These are phyloP conservation scores for Nomada lathburiana DNA, from an alignment of 2,888 invertebrate species.

Conservation along the genomic window DNA sequence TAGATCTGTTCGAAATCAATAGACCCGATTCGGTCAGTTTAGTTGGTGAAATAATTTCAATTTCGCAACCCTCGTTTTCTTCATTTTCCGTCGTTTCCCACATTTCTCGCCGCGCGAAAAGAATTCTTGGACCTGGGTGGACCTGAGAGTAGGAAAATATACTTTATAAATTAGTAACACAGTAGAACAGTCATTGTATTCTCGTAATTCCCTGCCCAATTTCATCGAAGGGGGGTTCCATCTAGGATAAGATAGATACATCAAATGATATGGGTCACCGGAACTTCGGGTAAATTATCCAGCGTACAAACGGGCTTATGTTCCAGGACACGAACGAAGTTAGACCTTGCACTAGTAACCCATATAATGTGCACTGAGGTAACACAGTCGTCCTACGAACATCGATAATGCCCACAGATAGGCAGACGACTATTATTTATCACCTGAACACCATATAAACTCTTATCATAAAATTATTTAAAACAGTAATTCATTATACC, in stretches of 20 bases:
- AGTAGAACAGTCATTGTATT: background rate
- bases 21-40: slow-evolving; percentile 50
- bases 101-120: too few relatives aligned
- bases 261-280: slow-evolving; percentile 68
- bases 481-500: background rate
- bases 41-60: slow-evolving; percentile 30
- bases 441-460: background rate
- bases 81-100: too few relatives aligned
- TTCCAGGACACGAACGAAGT: slow-evolving; percentile 63
- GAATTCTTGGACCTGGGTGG: background rate
- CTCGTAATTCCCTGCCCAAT: background rate
- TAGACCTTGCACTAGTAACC: slow-evolving; percentile 73
- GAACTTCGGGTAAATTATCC: slow-evolving; percentile 63
- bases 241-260: slow-evolving; percentile 4
- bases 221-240: background rate
- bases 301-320: slow-evolving; percentile 58
- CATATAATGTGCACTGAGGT: slow-evolving; percentile 64
- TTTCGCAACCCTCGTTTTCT: slow-evolving; percentile 17
- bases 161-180: too few relatives aligned
- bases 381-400: slow-evolving; percentile 65
- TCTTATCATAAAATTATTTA: slow-evolving; percentile 32
- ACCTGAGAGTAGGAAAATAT: too few relatives aligned
- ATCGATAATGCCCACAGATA: slow-evolving; percentile 58
- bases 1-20: slow-evolving; percentile 62
- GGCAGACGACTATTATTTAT: slow-evolving; percentile 17